Evolutionary conservation across 2,113 vertebrate species (phyloP), one percentile per base, ranked within the genome.

Genomic region (Syngnathus scovelli): DNA sequence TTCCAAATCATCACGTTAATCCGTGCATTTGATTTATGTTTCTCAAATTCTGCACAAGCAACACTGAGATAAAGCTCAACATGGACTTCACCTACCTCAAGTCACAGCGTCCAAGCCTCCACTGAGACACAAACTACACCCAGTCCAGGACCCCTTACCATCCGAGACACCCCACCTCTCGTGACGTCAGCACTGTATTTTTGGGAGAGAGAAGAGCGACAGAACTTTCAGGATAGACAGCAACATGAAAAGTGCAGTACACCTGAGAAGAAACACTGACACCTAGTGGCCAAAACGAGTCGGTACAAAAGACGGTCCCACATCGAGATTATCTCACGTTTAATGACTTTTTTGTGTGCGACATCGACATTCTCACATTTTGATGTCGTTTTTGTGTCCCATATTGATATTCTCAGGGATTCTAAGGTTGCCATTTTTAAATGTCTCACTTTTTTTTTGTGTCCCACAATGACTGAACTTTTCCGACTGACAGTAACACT

Each of bases 171-270:
- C 55, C 55, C 55, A 58, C 55, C 55, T 58, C 55, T 58, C 27
- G 81, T 86, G 74, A 87, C 70, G 79, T 90, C 83, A 88, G 84
- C 88, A 81, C 80, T 85, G 87, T 79, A 85, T 80, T 85, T 83
- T 43, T 83, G 73, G 39, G 64, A 19, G 37, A 27, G 49, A 15
- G 15, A 5, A 41, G 1, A 5, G 51, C 44, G 59, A 65, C n/a
- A 23, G 39, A 62, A 62, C 38, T 44, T 62, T 62, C 12, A 23
- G 11, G n/a, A 27, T 62, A 7, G 61, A 62, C 41, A 16, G 61
- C 41, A 15, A 62, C 38, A 38, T 41, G 19, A 27, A 8, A 19
- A 64, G 27, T 2, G 39, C 3, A 7, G 54, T 10, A 7, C 18
- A 27, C n/a, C 38, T 12, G 58, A 6, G 41, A 39, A 10, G 19